Evolutionary conservation across 2,113 vertebrate species (phyloP).

Genomic region (Cephalopterus ornatus): DNA sequence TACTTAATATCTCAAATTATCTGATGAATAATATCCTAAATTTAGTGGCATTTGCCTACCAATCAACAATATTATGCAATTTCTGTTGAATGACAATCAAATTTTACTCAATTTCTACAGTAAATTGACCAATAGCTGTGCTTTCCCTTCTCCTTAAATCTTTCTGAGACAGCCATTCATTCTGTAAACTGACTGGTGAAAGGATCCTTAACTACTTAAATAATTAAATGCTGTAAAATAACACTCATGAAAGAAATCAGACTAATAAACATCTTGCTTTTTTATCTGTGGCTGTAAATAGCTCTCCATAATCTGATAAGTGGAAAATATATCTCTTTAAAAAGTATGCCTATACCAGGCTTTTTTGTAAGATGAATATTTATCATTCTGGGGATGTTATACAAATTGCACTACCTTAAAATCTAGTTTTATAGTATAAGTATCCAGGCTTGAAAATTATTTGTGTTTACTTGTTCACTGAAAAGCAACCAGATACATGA

Average conservation of each 20-base stretch:
- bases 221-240: neutral
- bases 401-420: neutral
- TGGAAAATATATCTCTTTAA: neutral
- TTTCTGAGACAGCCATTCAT: neutral
- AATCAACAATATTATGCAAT: neutral
- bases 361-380: neutral
- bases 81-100: neutral
- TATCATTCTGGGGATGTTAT: neutral
- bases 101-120: neutral
- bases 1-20: neutral
- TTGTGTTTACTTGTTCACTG: neutral
- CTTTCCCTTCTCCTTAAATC: neutral
- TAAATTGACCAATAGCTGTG: neutral
- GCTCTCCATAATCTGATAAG: neutral
- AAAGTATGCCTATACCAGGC: fast-evolving
- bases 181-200: neutral
- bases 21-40: neutral
- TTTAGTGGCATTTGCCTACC: neutral
- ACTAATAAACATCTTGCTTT: neutral
- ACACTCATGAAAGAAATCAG: neutral
- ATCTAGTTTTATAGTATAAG: neutral
- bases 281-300: neutral
- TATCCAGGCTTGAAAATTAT: neutral
- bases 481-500: neutral
- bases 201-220: neutral